Evolutionary conservation across 2,888 invertebrate genomes (phyloP), one percentile per base, ranked within the genome.

Genomic region (Habroteleia sp.): DNA sequence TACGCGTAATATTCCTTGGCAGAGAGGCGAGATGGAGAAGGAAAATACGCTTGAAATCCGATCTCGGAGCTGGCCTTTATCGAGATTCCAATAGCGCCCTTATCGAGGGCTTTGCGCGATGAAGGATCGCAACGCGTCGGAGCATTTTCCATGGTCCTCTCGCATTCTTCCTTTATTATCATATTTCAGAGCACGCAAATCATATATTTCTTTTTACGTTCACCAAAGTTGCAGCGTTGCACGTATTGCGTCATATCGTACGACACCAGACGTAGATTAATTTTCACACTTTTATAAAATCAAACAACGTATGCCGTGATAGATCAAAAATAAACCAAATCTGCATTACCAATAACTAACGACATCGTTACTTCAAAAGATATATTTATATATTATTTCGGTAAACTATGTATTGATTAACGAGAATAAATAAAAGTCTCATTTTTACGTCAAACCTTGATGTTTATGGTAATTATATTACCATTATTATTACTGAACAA

Each of bases 31-130:
- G 54, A 66, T 56, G 63, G 54, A 41, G 69, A 60, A 37, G 39
- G 62, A 77, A 72, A 80, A 83, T 82, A 82, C 79, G 83, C 81
- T 81, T 85, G 83, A 84, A 86, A 87, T 87, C 85, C 84, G 83
- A 87, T 87, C 83, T 80, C 77, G 72, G n/a, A 78, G 79, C 77
- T 78, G 78, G 74, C 79, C 81, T 80, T 85, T 81, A 86, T 88
- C 87, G 85, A 86, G 87, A 88, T 87, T 87, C 88, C 87, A 87
- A 87, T 87, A 86, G 83, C 82, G 79, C 83, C 83, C 84, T 87
- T 87, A 87, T 87, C 87, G 83, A 79, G 79, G 87, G 87, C 87
- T 88, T 88, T 88, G 85, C 84, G 79, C 83, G 86, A 86, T 87
- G 87, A 87, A 81, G 85, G 83, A 88, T 88, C 83, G 84, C 82